Evolutionary conservation across 2,113 vertebrate genomes (phyloP).

Genomic region (Passer domesticus): DNA sequence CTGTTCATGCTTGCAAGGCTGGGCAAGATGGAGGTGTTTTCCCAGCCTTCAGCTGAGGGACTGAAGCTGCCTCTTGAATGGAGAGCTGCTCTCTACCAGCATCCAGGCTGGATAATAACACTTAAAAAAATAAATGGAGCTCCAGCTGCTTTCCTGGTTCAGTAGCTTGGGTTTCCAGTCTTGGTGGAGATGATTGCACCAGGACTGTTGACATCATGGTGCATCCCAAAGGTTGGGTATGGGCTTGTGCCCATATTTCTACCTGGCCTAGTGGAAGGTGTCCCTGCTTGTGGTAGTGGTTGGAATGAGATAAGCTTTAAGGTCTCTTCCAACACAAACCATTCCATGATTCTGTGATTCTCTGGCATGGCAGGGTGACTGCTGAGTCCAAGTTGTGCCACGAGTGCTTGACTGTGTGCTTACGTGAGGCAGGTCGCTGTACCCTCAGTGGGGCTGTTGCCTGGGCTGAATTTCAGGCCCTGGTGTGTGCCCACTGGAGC

Average conservation of each 20-base stretch:
- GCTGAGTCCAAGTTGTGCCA: fast-evolving
- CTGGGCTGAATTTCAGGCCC: neutral
- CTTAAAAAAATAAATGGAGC: neutral
- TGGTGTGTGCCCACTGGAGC: neutral
- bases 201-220: fast-evolving
- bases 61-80: neutral
- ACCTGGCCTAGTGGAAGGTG: neutral
- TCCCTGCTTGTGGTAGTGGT: neutral
- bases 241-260: fast-evolving
- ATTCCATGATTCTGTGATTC: neutral
- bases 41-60: neutral
- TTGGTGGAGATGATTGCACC: fast-evolving
- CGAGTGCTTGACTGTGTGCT: fast-evolving
- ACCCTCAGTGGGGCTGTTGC: neutral
- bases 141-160: neutral
- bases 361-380: neutral
- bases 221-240: neutral
- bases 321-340: neutral
- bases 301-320: neutral
- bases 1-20: neutral
- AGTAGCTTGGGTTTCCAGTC: neutral
- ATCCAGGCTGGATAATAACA: neutral
- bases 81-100: neutral
- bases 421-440: fast-evolving
- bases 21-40: neutral